Base-by-base conservation (phyloP, 2,797 vertebrate species). In the Tadarida brasiliensis region DNA sequence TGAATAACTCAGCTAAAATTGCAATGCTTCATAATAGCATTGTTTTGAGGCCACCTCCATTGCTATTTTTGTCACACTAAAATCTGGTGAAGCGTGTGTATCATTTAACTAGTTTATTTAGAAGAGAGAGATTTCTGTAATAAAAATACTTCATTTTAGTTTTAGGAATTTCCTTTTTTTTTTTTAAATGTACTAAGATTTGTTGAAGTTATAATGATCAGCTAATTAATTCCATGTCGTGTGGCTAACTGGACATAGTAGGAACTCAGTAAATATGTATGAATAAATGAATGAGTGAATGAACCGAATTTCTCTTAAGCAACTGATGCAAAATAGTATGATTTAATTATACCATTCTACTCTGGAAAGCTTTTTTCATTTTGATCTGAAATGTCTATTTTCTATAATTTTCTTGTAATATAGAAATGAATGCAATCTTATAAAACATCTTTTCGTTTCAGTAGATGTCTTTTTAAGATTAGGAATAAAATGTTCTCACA, bases 71-170 rank as follows among this genome's bases (percentile, higher is more conserved):
- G 20, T 94, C 56, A 65, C 89, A 61, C 26, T 95, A 82, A 91
- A 97, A 80, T 88, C 97, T 97, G 97, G 94, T 95, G 94, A 98
- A 97, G 92, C 61, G 81, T 93, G 93, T 80, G 70, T 82, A 39
- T 97, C 94, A 93, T 95, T 97, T 96, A 97, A 54, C 84, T 96
- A 90, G 97, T 96, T 97, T 96, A 80, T 87, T 97, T 65, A 61
- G 77, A 96, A 97, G 98, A 93, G 73, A 92, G 97, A 81, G 83
- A 92, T 89, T 94, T 97, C 94, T 19, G 76, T 94, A 91, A 51
- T 74, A 56, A 63, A n/a, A 81, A 33, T 2, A 26, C 24, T 39
- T 68, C 26, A 44, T 84, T 71, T 95, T 65, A 8, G 30, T 92
- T 97, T 86, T 92, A 77, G 49, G 83, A 51, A 90, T 85, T 47